Evolutionary conservation across 2,888 invertebrate genomes (phyloP).

Genomic region (Patella depressa): DNA sequence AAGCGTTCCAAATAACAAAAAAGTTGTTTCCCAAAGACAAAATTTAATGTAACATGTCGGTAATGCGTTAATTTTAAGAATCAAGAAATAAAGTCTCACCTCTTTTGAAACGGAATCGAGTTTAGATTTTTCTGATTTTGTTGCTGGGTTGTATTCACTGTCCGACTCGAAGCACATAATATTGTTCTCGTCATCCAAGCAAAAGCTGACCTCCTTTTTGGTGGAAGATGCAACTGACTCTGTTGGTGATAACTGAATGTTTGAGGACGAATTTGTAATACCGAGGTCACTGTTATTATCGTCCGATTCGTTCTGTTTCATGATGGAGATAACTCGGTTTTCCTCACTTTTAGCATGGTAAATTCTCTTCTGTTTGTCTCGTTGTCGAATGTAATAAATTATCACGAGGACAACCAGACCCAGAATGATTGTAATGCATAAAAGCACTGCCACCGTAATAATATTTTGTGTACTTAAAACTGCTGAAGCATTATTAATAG

Average conservation of each 20-base stretch:
- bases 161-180: neutral
- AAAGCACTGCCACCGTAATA: slow-evolving; percentile 44
- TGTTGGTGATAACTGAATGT: neutral
- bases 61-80: too few species aligned
- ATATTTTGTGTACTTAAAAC: slow-evolving; percentile 34
- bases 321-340: slow-evolving; percentile 31
- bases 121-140: too few species aligned
- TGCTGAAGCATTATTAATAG: neutral
- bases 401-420: slow-evolving; percentile 41
- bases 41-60: too few species aligned
- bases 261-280: slow-evolving; percentile 7
- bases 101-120: too few species aligned
- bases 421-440: slow-evolving; percentile 44
- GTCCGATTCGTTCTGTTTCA: slow-evolving; percentile 17
- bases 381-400: slow-evolving; percentile 41
- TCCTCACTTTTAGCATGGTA: slow-evolving; percentile 41
- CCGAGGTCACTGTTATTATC: neutral
- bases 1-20: too few species aligned
- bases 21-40: too few species aligned
- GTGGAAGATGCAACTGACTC: slow-evolving; percentile 32
- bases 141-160: too few species aligned
- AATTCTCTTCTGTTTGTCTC: slow-evolving; percentile 36
- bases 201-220: slow-evolving; percentile 51
- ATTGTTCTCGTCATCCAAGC: slow-evolving; percentile 45
- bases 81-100: too few species aligned